Base-by-base conservation (phyloP, 2,113 vertebrate species). In the Pao palembangensis region DNA sequence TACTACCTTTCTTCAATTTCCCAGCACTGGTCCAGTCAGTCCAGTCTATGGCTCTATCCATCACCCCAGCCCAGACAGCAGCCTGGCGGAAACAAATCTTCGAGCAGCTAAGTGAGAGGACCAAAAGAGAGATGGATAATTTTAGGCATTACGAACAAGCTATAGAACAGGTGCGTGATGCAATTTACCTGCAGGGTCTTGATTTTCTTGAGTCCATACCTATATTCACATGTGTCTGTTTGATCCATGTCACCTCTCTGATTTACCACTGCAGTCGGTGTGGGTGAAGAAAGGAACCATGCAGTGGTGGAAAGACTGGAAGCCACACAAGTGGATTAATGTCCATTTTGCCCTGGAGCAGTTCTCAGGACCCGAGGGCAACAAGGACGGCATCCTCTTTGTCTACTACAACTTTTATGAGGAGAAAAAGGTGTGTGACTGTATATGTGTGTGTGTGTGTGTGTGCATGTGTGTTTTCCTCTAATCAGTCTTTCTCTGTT, bases 221-320 rank as follows among this genome's bases (percentile, higher is more conserved):
- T 57, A 1, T 34, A 23, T 47, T n/a, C n/a, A 5, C 38, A 7
- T 21, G 4, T 8, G 3, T 2, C 3, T 43, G 2, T 66, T 55
- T 7, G 14, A n/a, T 64, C 51, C 16, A 13, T 67, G 19, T 21
- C 8, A 5, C 25, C 25, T 8, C 3, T 42, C 50, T 34, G 15
- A 3, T 7, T 16, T 41, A 15, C 17, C 47, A 10, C 23, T 19
- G n/a, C 71, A 98, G 96, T 95, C 94, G 0, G 94, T 99, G 73
- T 99, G 97, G 97, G 94, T 99, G 71, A 98, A 98, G 89, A 98
- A 95, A 0, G 96, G 95, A 18, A 67, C 84, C 51, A 87, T 99
- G 91, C 96, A 97, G 71, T 99, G 97, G 97, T 98, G 95, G 96
- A 92, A 94, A 58, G 94, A 94, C 77, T 95, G 94, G 94, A 97